Conservation (phyloP, 2,797 vertebrate species). For the Galaxias olidus region DNA sequence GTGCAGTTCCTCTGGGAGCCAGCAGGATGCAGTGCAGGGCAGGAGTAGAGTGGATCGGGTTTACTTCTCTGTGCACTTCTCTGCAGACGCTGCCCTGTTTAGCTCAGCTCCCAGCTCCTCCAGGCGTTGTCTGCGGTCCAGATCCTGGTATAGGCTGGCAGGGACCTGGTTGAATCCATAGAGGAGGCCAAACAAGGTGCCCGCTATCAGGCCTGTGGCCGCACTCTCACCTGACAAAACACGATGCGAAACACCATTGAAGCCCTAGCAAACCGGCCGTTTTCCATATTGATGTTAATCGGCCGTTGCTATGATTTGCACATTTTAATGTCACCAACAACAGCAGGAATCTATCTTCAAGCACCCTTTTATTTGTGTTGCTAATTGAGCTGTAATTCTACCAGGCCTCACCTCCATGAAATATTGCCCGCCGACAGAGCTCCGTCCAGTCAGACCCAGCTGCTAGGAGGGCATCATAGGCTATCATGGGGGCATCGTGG, state of each 20-base stretch:
- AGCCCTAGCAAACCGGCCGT: too few relatives aligned
- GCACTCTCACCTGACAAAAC: slow-evolving; percentile 82
- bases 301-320: too few relatives aligned
- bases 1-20: slow-evolving; percentile 55
- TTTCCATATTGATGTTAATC: too few relatives aligned
- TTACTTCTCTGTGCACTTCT: slow-evolving; percentile 97
- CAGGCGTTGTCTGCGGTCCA: slow-evolving; percentile 85
- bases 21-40: slow-evolving; percentile 35
- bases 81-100: slow-evolving; percentile 81
- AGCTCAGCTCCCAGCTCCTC: slow-evolving; percentile 85
- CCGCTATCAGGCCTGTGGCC: slow-evolving; percentile 90
- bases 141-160: slow-evolving; percentile 79
- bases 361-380: neutral
- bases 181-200: slow-evolving; percentile 89
- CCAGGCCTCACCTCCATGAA: slow-evolving; percentile 87
- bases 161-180: slow-evolving; percentile 83
- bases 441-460: slow-evolving; percentile 86
- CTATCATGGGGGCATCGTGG: slow-evolving; percentile 97
- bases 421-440: slow-evolving; percentile 90
- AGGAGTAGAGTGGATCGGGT: slow-evolving; percentile 51
- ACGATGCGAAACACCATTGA: neutral
- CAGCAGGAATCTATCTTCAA: too few relatives aligned
- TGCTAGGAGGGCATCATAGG: slow-evolving; percentile 90
- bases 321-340: too few relatives aligned
- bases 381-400: neutral